Conservation (phyloP, 2,888 invertebrate genomes). For the Proisotoma minuta region DNA sequence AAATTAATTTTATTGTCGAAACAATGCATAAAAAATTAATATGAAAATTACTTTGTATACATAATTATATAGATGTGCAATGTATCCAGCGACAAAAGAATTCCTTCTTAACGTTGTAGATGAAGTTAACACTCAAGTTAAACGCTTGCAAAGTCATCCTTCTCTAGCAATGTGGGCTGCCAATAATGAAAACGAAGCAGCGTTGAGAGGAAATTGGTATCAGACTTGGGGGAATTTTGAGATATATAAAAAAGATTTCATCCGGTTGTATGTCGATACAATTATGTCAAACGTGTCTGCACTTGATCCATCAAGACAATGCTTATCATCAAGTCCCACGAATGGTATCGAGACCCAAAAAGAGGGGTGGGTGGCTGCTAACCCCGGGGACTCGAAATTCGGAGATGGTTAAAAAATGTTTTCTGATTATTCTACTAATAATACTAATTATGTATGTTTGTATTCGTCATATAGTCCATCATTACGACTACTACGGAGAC, state of each 20-base stretch:
- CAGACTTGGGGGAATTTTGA: conserved; percentile 51
- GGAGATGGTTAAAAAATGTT: conserved; percentile 54
- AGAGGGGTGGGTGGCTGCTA: conserved; percentile 52
- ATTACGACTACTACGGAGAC: conserved; percentile 77
- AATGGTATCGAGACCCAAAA: conserved; percentile 69
- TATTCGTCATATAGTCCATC: conserved; percentile 67
- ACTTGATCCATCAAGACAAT: conserved; percentile 63
- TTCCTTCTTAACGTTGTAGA: conserved; percentile 53
- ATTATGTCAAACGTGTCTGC: conserved; percentile 63
- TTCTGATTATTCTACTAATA: not conserved
- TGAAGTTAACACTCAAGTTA: conserved; percentile 55
- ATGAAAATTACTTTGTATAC: conserved; percentile 54
- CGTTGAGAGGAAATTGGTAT: conserved; percentile 75
- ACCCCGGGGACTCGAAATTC: conserved; percentile 50
- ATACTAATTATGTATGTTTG: too few relatives aligned
- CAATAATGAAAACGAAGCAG: conserved; percentile 66
- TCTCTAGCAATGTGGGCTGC: conserved; percentile 57
- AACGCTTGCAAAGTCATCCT: conserved; percentile 55
- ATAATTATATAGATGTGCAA: conserved; percentile 58
- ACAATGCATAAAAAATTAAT: not conserved
- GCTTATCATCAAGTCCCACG: conserved; percentile 83
- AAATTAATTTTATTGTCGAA: not conserved
- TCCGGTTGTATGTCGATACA: conserved; percentile 73
- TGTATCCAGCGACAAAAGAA: conserved; percentile 54
- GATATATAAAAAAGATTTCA: conserved; percentile 69